Evolutionary conservation across 2,113 vertebrate genomes (phyloP), one percentile per base, ranked within the genome.

Genomic region (Calonectris borealis): DNA sequence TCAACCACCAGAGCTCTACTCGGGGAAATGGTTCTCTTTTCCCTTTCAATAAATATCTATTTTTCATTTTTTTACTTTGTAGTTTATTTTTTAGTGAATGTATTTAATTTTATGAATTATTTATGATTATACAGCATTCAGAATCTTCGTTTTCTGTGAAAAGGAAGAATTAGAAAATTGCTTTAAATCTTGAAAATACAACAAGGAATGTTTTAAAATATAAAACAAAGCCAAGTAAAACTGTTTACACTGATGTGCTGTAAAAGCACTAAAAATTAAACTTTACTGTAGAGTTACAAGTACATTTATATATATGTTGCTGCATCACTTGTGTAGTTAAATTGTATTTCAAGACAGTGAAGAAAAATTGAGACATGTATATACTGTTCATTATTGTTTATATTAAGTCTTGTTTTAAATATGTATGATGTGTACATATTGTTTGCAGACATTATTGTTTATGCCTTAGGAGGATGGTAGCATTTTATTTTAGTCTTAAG

Each of bases 91-190:
- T 99, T 99, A 99, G 99, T 99, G 99, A 99, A 99, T 99, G 99
- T 99, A 99, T 99, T 99, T 99, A 99, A 99, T 99, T 99, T 99
- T 99, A 98, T 98, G 97, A 98, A 99, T 99, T 99, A 99, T 99
- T 99, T 99, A 99, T 99, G 99, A 99, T 99, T 99, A 99, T 99
- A 98, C 98, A 97, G 98, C 98, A 99, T 99, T 99, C 99, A 99
- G 98, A 99, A 98, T 98, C 98, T 99, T 99, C 99, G 99, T 99
- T 99, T 99, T 99, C 99, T 99, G 99, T 99, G 99, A 99, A 99
- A 99, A 99, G 99, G 99, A 99, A 99, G 99, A 99, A 99, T 98
- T 99, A 99, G 98, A 98, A 99, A 99, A 99, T 99, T 99, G 99
- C 99, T 99, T 99, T 99, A 99, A 99, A 99, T 99, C 98, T 98